Evolutionary conservation across 53 echinoderm and acorn worm genomes (phyloP).

Genomic region (Echinometra lucunter): DNA sequence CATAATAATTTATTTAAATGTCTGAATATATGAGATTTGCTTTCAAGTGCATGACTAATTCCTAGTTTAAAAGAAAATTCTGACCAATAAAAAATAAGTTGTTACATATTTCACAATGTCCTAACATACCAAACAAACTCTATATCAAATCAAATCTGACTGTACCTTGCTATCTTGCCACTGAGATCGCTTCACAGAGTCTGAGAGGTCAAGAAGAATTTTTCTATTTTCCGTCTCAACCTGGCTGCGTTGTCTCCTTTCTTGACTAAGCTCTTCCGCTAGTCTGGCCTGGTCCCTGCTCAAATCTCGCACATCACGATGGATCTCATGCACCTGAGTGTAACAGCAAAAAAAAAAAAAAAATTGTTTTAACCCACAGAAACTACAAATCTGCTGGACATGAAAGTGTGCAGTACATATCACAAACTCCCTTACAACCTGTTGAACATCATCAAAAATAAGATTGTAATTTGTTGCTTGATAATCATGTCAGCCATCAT

Average conservation of each 20-base stretch:
- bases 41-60: no score
- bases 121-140: background rate
- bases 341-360: background rate
- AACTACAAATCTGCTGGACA: no score
- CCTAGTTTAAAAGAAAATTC: background rate
- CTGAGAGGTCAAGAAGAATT: conserved; percentile 54
- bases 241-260: conserved; percentile 14
- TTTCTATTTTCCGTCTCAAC: conserved; percentile 36
- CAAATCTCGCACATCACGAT: conserved; percentile 41
- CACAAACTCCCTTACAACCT: no score
- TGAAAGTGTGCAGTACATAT: no score
- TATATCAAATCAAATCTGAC: background rate
- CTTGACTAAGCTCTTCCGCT: conserved; percentile 39
- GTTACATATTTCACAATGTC: background rate
- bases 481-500: no score
- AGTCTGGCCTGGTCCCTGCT: conserved; percentile 45
- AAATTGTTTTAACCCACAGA: background rate
- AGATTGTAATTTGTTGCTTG: no score
- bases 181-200: conserved; percentile 34
- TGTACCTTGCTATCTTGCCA: conserved; percentile 49
- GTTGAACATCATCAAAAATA: no score
- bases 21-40: no score
- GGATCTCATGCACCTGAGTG: conserved; percentile 57
- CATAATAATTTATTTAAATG: no score
- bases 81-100: background rate